Conservation (phyloP, 37 sponge, comb jelly and placozoan species). For the Agelas oroides region DNA sequence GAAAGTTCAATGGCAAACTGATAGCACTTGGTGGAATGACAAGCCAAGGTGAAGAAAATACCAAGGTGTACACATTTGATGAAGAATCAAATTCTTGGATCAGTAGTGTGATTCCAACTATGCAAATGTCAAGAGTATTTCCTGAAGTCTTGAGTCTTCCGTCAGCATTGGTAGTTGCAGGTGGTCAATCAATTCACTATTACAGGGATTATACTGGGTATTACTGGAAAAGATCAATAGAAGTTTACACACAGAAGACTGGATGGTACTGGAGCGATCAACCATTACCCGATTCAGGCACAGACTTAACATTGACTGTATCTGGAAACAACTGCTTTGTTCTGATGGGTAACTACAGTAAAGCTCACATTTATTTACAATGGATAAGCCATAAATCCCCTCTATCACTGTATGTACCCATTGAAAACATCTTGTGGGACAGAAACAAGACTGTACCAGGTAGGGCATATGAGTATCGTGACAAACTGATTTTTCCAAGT, state of each 20-base stretch:
- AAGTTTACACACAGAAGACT: slow-evolving; percentile 13
- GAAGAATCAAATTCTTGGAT: slow-evolving; percentile 5
- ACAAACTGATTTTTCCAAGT: slow-evolving; percentile 31
- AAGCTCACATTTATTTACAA: not conserved
- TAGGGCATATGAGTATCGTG: slow-evolving; percentile 28
- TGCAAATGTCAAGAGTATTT: slow-evolving; percentile 18
- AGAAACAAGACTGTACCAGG: slow-evolving; percentile 31
- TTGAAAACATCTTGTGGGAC: slow-evolving; percentile 20
- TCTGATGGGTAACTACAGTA: slow-evolving; percentile 26
- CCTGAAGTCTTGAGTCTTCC: slow-evolving; percentile 37
- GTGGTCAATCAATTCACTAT: slow-evolving; percentile 22
- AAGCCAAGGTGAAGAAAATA: slow-evolving; percentile 10
- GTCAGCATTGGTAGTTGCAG: slow-evolving; percentile 33
- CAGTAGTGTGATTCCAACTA: not conserved
- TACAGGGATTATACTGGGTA: not conserved
- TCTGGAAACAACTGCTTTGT: slow-evolving; percentile 27
- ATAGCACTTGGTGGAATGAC: slow-evolving; percentile 33
- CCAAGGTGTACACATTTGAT: slow-evolving; percentile 20
- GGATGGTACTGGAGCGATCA: slow-evolving; percentile 49
- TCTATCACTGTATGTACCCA: slow-evolving; percentile 9
- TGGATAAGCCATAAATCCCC: slow-evolving; percentile 14
- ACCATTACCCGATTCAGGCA: not conserved
- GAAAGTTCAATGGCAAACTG: slow-evolving; percentile 22
- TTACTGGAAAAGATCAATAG: not conserved
- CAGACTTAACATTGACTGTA: slow-evolving; percentile 10